Conservation (phyloP, 2,888 invertebrate genomes). For the Trachelus iudaicus region DNA sequence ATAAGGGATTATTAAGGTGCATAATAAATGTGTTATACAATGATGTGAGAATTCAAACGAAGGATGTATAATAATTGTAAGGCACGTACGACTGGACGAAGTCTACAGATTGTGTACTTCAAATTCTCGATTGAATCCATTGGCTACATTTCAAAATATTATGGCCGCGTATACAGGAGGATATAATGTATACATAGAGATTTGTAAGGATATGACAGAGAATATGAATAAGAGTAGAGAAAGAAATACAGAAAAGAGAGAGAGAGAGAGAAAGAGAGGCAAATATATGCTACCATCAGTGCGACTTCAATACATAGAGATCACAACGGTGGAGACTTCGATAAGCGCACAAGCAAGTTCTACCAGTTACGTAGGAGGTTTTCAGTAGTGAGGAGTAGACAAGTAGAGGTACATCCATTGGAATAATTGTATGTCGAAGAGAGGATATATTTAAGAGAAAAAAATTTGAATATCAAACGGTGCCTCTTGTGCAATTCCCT, state of each 20-base stretch:
- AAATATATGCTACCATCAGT: conserved; percentile 26
- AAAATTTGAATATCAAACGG: conserved; percentile 59
- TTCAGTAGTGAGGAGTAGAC: background rate
- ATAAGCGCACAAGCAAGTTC: conserved; percentile 39
- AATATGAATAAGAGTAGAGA: conserved; percentile 7
- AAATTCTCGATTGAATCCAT: too few species aligned
- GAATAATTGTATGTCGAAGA: too few species aligned
- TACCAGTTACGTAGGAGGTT: conserved; percentile 12
- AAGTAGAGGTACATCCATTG: conserved; percentile 1
- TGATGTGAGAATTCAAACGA: too few species aligned
- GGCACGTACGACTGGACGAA: too few species aligned
- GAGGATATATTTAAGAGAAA: too few species aligned
- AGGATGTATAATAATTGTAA: too few species aligned
- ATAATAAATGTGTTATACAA: too few species aligned
- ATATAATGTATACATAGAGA: too few species aligned
- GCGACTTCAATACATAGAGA: conserved; percentile 23
- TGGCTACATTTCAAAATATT: too few species aligned
- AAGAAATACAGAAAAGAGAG: conserved; percentile 17
- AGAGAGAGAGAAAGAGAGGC: conserved; percentile 22
- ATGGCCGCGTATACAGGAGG: too few species aligned
- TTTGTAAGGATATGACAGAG: background rate
- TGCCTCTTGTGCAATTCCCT: conserved; percentile 46
- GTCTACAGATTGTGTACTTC: too few species aligned
- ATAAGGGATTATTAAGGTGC: too few species aligned
- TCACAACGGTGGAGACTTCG: conserved; percentile 38